Conservation (phyloP, 2,113 vertebrate genomes). For the Elaphurus davidianus region DNA sequence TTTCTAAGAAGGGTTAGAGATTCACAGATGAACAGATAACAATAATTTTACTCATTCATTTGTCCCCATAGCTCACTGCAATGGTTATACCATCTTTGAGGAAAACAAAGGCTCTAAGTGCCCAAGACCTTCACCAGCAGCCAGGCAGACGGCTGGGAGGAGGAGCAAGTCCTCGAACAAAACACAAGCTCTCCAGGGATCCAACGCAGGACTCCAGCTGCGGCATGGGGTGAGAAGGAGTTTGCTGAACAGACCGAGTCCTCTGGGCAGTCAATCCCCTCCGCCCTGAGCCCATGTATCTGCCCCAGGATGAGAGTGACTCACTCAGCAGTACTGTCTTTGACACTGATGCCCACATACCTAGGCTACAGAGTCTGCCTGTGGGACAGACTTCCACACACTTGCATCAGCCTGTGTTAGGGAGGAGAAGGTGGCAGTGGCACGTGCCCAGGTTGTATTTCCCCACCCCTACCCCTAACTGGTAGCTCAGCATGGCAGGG, state of each 20-base stretch:
- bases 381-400: not conserved
- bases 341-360: not conserved
- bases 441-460: not conserved
- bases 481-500: not conserved
- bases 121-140: not conserved
- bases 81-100: not conserved
- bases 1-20: not conserved
- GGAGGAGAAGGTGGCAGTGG: not conserved
- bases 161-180: not conserved
- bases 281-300: not conserved
- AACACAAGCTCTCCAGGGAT: not conserved
- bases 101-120: not conserved
- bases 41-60: not conserved
- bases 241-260: not conserved
- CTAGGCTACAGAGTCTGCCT: not conserved
- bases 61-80: not conserved
- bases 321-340: not conserved
- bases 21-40: not conserved
- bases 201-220: not conserved
- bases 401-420: not conserved
- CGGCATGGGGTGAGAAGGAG: not conserved
- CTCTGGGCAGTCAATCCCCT: not conserved
- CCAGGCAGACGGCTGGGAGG: not conserved
- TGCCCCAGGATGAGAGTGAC: not conserved
- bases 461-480: too few species aligned